Evolutionary conservation across 2,113 vertebrate genomes (phyloP).

Genomic region (Pontoporia blainvillei): DNA sequence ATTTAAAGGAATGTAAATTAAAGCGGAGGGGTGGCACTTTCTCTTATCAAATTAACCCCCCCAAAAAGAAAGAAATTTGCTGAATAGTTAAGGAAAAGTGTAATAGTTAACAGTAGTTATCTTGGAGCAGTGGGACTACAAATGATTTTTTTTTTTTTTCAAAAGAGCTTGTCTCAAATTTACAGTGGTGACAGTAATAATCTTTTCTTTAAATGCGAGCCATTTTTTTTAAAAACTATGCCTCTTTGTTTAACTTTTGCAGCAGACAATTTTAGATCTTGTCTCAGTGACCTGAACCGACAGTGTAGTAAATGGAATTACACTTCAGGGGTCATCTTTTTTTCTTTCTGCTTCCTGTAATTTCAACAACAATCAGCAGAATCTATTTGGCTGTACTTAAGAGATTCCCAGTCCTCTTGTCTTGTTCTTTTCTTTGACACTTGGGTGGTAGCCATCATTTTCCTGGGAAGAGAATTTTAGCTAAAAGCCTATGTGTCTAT

Average conservation of each 20-base stretch:
- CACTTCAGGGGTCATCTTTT: not conserved
- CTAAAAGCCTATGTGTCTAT: not conserved
- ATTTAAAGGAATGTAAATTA: not conserved
- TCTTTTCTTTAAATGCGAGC: not conserved
- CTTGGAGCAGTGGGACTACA: not conserved
- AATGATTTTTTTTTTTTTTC: not conserved
- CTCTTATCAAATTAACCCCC: not conserved
- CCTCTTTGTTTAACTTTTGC: not conserved
- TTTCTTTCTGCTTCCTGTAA: not conserved
- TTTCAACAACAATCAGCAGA: constrained; percentile 23
- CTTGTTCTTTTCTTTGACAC: constrained; percentile 13
- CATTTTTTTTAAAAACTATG: not conserved
- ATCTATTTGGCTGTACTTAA: constrained; percentile 1
- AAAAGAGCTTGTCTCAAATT: not conserved
- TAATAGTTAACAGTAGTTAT: not conserved
- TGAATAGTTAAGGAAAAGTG: not conserved
- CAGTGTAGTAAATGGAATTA: not conserved
- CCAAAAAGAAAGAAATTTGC: not conserved
- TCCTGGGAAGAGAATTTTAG: not conserved
- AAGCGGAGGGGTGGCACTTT: not conserved
- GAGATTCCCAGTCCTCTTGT: not conserved
- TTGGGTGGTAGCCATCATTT: not conserved
- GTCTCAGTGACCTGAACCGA: not conserved
- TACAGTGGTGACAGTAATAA: not conserved
- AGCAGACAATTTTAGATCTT: not conserved